These are phyloP conservation scores for Peromyscus eremicus DNA, from an alignment of 2,797 vertebrate species.

Conservation along the genomic window DNA sequence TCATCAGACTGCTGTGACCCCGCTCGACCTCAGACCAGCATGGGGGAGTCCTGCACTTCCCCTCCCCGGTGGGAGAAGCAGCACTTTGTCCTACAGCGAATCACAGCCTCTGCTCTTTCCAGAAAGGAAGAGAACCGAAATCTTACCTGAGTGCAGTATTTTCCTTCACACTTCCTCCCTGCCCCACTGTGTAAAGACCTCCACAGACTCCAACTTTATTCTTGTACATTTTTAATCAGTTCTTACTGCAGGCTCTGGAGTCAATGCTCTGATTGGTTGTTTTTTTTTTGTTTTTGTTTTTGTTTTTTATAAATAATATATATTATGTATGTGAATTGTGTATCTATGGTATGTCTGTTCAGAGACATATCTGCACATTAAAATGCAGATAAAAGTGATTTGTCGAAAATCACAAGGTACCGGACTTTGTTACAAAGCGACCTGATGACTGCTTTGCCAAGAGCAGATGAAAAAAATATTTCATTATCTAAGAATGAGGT, in stretches of 20 bases:
- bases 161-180: conserved; percentile 90
- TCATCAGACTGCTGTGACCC: conserved; percentile 76
- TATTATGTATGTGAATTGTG: conserved; percentile 86
- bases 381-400: conserved; percentile 88
- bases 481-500: conserved; percentile 86
- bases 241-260: conserved; percentile 90
- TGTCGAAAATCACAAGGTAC: conserved; percentile 89
- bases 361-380: conserved; percentile 90
- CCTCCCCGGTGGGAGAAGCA: conserved; percentile 77
- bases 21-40: conserved; percentile 81
- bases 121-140: conserved; percentile 88
- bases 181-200: conserved; percentile 85
- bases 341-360: conserved; percentile 87
- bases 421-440: conserved; percentile 86
- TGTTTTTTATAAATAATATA: conserved; percentile 88
- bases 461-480: conserved; percentile 79
- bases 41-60: conserved; percentile 76
- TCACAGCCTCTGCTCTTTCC: conserved; percentile 86
- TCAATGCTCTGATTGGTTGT: conserved; percentile 87
- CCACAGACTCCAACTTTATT: conserved; percentile 82
- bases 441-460: conserved; percentile 87
- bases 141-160: conserved; percentile 88
- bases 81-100: conserved; percentile 83
- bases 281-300: neutral
- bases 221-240: conserved; percentile 90